Evolutionary conservation across 2,113 vertebrate species (phyloP), one percentile per base, ranked within the genome.

Genomic region (Saccopteryx bilineata): DNA sequence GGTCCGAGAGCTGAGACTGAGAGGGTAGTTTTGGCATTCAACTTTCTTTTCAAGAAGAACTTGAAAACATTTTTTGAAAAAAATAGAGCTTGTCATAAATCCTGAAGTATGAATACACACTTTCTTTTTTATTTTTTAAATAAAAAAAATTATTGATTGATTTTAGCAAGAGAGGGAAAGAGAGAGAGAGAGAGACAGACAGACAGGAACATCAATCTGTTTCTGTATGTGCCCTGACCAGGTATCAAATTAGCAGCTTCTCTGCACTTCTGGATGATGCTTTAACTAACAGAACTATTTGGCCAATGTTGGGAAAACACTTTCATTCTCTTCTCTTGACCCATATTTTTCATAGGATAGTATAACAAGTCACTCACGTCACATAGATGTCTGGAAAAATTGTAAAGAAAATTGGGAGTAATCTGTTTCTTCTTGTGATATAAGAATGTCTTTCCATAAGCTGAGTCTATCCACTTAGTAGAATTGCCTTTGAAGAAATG

Each of bases 401-500:
- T 56, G 17, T 58, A 13, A 69, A 69, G 63, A 71, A 48, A 84
- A 21, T 21, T 61, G 46, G 28, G 17, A 58, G 24, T 83, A 9
- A 82, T 61, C 52, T 46, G 17, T 87, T 52, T 87, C 60, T 58
- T 50, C 5, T 52, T 60, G 60, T 68, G 28, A 75, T 52, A 9
- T 19, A 28, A 86, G 74, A 18, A n/a, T 46, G 71, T 39, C n/a
- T 50, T 19, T 58, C 58, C 17, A 0, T 56, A 72, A 74, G 15
- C 18, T n/a, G 33, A 69, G 21, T 69, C 60, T 63, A 23, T 39
- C 75, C 14, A 19, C 21, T 54, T 54, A 76, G 26, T 18, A 60
- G 24, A 71, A 79, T 31, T 68, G 7, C 79, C 48, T 71, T 89
- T 63, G 68, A 89, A 92, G 79, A 83, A 92, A 63, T 58, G 17